phyloP scores from a whole-genome alignment of 1,140 invertebrate species.

The Drosophila lini region DNA sequence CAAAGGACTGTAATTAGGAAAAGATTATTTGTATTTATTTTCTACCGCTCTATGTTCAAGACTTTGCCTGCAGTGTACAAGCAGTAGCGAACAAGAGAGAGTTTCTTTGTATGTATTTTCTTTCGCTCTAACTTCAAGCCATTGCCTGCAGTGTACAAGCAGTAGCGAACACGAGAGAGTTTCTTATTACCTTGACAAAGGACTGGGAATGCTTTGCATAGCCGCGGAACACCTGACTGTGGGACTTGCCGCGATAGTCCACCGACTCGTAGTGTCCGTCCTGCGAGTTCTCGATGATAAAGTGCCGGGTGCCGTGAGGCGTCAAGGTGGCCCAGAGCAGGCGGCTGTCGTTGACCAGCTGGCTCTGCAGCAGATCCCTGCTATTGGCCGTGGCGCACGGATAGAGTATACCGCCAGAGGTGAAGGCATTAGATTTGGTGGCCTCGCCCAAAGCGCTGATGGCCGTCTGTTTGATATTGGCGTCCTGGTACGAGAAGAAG shows the following conservation, averaged over 20 bases:
- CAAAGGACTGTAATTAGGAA: slow-evolving; percentile 85
- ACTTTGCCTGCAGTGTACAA: neutral
- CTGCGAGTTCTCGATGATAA: slow-evolving; percentile 86
- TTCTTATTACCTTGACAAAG: slow-evolving; percentile 60
- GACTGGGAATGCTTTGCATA: slow-evolving; percentile 71
- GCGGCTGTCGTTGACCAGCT: slow-evolving; percentile 85
- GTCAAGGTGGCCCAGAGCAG: slow-evolving; percentile 93
- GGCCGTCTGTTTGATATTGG: slow-evolving; percentile 80
- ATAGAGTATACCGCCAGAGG: slow-evolving; percentile 78
- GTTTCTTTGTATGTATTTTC: neutral
- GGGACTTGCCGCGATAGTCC: slow-evolving; percentile 84
- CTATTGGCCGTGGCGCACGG: slow-evolving; percentile 76
- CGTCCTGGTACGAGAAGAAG: slow-evolving; percentile 81
- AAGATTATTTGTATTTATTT: neutral
- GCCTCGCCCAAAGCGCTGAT: slow-evolving; percentile 78
- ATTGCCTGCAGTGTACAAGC: neutral
- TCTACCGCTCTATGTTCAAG: neutral
- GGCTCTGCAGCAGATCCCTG: slow-evolving; percentile 75
- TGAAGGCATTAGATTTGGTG: slow-evolving; percentile 81
- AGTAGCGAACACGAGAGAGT: neutral
- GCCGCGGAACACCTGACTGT: slow-evolving; percentile 70
- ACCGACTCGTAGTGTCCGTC: slow-evolving; percentile 92
- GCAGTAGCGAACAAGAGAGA: neutral
- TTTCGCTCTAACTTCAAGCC: neutral
- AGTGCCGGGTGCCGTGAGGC: slow-evolving; percentile 90